Conservation (phyloP, 2,888 invertebrate genomes). For the Sisyra nigra region DNA sequence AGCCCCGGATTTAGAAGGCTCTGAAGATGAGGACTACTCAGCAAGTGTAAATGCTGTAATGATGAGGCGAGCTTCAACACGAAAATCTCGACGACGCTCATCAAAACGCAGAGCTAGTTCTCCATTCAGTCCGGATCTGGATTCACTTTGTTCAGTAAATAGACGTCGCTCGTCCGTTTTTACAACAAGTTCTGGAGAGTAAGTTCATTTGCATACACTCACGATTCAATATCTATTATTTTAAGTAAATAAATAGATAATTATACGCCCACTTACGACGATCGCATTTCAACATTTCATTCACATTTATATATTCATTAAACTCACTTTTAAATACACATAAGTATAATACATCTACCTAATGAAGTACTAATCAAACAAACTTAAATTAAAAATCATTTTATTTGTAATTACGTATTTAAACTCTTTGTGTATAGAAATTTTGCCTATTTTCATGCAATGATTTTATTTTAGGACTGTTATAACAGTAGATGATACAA, state of each 20-base stretch:
- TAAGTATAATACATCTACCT: too few species aligned
- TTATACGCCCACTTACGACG: too few species aligned
- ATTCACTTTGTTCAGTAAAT: constrained; percentile 27
- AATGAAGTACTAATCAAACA: too few species aligned
- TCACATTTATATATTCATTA: too few species aligned
- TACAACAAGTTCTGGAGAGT: constrained; percentile 80
- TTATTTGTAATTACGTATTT: too few species aligned
- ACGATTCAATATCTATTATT: too few species aligned
- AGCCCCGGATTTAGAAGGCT: constrained; percentile 27
- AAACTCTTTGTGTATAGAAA: not conserved
- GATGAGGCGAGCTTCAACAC: constrained; percentile 58
- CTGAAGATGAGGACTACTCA: constrained; percentile 74
- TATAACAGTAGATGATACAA: constrained; percentile 53
- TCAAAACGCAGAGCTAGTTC: constrained; percentile 44
- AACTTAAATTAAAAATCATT: too few species aligned
- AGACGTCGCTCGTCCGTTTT: constrained; percentile 56
- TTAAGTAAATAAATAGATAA: too few species aligned
- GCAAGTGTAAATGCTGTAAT: constrained; percentile 73
- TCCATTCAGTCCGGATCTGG: constrained; percentile 35
- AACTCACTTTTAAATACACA: too few species aligned
- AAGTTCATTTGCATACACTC: constrained; percentile 22
- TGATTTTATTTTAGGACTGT: constrained; percentile 39
- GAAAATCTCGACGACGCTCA: constrained; percentile 48
- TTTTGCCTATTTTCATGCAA: not conserved
- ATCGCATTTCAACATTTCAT: too few species aligned